phyloP scores from a whole-genome alignment of 2,888 invertebrate species.

The Anodontia alba region DNA sequence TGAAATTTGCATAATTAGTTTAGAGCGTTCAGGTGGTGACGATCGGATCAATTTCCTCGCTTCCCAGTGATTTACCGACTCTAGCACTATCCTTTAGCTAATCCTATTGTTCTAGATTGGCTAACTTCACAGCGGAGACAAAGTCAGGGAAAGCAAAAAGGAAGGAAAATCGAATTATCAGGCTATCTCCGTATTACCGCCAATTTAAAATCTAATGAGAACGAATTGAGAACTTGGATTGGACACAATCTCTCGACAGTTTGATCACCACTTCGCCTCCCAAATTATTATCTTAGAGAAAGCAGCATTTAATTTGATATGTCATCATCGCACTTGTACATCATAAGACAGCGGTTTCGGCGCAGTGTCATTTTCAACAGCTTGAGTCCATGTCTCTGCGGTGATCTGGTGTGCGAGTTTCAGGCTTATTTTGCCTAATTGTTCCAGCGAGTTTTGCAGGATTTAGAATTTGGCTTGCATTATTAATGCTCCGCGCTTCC shows the following conservation, averaged over 20 bases:
- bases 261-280: conserved; percentile 47
- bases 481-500: conserved; percentile 2
- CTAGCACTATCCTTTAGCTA: conserved; percentile 25
- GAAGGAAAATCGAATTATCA: conserved; percentile 57
- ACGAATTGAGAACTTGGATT: conserved; percentile 56
- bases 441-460: background rate
- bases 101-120: conserved; percentile 54
- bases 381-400: background rate
- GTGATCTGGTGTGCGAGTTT: background rate
- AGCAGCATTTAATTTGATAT: conserved; percentile 61
- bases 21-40: conserved; percentile 11
- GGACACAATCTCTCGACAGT: conserved; percentile 35
- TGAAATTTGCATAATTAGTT: conserved; percentile 59
- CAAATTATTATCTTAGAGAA: conserved; percentile 62
- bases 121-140: conserved; percentile 24
- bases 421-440: background rate
- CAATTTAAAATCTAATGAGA: conserved; percentile 66
- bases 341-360: conserved; percentile 33
- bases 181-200: conserved; percentile 55
- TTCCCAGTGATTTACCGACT: conserved; percentile 56
- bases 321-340: conserved; percentile 51
- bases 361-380: conserved; percentile 2
- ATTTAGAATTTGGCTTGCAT: conserved; percentile 1
- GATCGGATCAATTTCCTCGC: conserved; percentile 14
- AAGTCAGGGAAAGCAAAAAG: conserved; percentile 13